phyloP scores from a whole-genome alignment of 2,113 vertebrate species.

The Terrapene triunguis region DNA sequence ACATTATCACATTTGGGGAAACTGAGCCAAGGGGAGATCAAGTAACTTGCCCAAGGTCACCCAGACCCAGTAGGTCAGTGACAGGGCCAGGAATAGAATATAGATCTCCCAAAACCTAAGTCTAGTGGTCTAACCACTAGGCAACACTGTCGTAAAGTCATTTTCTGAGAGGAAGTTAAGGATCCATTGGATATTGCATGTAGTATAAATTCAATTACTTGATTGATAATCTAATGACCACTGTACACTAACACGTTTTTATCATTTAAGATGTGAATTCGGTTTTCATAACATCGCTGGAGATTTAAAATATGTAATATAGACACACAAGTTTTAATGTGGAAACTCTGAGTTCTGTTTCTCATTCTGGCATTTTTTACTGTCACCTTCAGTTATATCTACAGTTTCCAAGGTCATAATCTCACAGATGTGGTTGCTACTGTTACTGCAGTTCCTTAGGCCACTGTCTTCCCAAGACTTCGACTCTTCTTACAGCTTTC shows the following conservation, averaged over 20 bases:
- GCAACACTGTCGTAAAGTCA: not conserved
- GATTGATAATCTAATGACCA: not conserved
- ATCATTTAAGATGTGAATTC: not conserved
- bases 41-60: not conserved
- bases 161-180: not conserved
- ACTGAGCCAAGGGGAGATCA: not conserved
- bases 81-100: not conserved
- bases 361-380: not conserved
- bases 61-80: not conserved
- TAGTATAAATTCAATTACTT: not conserved
- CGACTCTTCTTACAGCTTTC: not conserved
- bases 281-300: not conserved
- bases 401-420: not conserved
- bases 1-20: not conserved
- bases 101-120: not conserved
- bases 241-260: not conserved
- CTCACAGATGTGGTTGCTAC: fast-evolving
- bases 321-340: not conserved
- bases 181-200: not conserved
- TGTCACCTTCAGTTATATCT: fast-evolving
- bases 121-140: not conserved
- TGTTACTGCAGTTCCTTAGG: not conserved
- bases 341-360: not conserved
- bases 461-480: not conserved
- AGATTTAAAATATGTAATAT: not conserved